Evolutionary conservation across 2,113 vertebrate species (phyloP).

Genomic region (Irena cyanogastra): DNA sequence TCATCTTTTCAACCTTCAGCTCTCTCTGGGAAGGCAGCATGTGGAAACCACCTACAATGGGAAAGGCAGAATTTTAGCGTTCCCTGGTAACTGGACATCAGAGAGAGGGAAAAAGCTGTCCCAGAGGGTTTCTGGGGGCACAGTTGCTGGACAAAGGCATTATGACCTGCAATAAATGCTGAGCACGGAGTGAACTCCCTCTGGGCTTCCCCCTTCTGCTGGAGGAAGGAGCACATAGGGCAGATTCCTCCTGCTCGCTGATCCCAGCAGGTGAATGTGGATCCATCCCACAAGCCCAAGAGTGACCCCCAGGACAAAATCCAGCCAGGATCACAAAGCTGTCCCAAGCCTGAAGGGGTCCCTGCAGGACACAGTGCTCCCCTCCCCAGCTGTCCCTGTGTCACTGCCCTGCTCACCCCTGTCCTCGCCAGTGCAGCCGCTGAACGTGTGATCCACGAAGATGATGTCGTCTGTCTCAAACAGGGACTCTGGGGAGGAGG

Average conservation of each 20-base stretch:
- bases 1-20: slow-evolving; percentile 83
- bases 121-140: not conserved
- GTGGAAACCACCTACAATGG: not conserved
- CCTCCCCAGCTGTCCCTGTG: not conserved
- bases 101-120: not conserved
- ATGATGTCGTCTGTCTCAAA: slow-evolving; percentile 89
- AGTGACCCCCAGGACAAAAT: not conserved
- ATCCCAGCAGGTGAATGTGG: rapidly evolving
- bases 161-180: not conserved
- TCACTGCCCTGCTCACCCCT: slow-evolving; percentile 41
- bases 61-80: not conserved
- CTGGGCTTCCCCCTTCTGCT: not conserved
- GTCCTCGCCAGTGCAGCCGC: slow-evolving; percentile 6
- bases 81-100: not conserved
- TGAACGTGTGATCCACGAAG: slow-evolving; percentile 77
- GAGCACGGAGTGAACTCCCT: rapidly evolving
- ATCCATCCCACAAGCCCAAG: not conserved
- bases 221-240: not conserved
- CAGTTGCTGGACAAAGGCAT: not conserved
- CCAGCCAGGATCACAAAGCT: not conserved
- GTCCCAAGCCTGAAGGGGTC: not conserved
- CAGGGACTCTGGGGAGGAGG: slow-evolving; percentile 92
- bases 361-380: not conserved
- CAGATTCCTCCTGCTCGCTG: not conserved
- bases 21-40: slow-evolving; percentile 37